Conservation (phyloP, 2,888 invertebrate species). For the Nomada fucata region DNA sequence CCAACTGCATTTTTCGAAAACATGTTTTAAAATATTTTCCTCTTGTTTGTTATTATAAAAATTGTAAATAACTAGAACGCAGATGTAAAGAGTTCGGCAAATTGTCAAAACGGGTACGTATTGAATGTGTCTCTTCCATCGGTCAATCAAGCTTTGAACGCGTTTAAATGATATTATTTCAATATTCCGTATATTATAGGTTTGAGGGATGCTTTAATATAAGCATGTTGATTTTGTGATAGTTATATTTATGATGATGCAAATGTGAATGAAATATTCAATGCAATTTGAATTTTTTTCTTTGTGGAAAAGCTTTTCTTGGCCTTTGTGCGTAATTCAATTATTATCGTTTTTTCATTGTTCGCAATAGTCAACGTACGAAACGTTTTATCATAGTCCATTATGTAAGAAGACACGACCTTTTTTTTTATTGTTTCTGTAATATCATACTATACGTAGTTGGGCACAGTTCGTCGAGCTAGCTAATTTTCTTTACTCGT, state of each 20-base stretch:
- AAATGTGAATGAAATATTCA: not conserved
- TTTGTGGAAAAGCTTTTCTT: not conserved
- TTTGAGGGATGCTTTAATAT: not conserved
- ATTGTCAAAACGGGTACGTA: slow-evolving; percentile 41
- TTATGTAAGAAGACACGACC: slow-evolving; percentile 56
- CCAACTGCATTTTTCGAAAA: slow-evolving; percentile 11
- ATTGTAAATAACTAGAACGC: slow-evolving; percentile 4
- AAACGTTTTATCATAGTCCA: slow-evolving; percentile 29
- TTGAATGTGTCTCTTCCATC: slow-evolving; percentile 36
- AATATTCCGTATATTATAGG: not conserved
- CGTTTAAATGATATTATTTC: slow-evolving; percentile 12
- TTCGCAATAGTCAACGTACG: slow-evolving; percentile 20
- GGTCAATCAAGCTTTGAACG: slow-evolving; percentile 27
- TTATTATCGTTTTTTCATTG: not conserved
- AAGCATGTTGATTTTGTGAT: not conserved
- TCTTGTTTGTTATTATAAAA: slow-evolving; percentile 16
- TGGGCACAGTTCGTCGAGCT: not conserved
- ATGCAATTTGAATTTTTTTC: not conserved
- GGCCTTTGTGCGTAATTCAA: not conserved
- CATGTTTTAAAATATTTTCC: slow-evolving; percentile 22
- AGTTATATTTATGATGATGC: not conserved
- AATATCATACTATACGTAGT: not conserved
- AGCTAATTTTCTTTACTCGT: not conserved
- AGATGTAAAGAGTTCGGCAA: slow-evolving; percentile 41
- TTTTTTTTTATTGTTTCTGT: slow-evolving; percentile 3